These are phyloP conservation scores for Scaptomyza reducta DNA, from an alignment of 2,888 invertebrate species.

Conservation along the genomic window DNA sequence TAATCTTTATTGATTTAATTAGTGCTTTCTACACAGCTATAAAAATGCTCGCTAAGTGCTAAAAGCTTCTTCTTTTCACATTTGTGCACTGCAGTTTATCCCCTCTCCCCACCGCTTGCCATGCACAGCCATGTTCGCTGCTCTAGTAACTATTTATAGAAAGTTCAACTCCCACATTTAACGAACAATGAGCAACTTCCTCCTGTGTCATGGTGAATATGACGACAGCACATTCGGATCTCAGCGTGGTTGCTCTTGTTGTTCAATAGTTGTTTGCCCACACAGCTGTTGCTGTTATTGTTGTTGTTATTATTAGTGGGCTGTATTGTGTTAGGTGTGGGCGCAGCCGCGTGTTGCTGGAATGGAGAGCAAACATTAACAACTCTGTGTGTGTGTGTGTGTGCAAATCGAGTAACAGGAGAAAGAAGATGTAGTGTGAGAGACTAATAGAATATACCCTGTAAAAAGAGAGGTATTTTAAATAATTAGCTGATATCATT, in stretches of 20 bases:
- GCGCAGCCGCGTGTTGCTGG: conserved; percentile 9
- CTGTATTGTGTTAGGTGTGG: conserved; percentile 41
- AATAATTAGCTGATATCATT: neutral
- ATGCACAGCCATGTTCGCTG: neutral
- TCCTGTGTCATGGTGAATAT: conserved; percentile 41
- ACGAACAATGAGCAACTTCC: conserved; percentile 17
- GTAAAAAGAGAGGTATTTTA: neutral
- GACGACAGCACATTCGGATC: conserved; percentile 53
- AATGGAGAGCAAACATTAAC: conserved; percentile 68
- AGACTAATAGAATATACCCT: conserved; percentile 6
- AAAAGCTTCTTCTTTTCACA: neutral
- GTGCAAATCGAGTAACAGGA: conserved; percentile 40
- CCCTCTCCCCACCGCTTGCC: conserved; percentile 12
- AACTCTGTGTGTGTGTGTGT: conserved; percentile 61
- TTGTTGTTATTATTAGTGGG: conserved; percentile 22
- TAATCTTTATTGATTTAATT: conserved; percentile 61
- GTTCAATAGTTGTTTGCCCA: conserved; percentile 26
- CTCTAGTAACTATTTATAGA: conserved; percentile 58
- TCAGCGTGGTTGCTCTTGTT: conserved; percentile 18
- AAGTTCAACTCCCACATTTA: conserved; percentile 50
- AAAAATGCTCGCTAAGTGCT: conserved; percentile 7
- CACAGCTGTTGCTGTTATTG: conserved; percentile 12
- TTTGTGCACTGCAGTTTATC: neutral
- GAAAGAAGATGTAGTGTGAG: neutral
- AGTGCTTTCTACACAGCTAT: conserved; percentile 20